Conservation (phyloP, 2,888 invertebrate species). For the Achlya flavicornis region DNA sequence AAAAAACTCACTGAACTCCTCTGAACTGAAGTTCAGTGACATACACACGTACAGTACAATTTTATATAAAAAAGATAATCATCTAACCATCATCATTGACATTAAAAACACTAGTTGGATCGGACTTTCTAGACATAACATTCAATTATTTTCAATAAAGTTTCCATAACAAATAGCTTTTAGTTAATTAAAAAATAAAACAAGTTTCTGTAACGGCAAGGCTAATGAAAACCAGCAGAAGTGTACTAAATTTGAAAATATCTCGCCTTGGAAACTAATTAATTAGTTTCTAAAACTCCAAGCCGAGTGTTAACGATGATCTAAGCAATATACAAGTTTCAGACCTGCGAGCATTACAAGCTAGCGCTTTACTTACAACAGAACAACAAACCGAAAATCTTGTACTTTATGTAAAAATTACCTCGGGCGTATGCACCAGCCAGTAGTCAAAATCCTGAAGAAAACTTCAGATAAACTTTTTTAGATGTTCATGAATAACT, state of each 20-base stretch:
- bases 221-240: neutral
- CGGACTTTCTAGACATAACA: too few relatives aligned
- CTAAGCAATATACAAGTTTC: conserved; percentile 62
- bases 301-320: conserved; percentile 62
- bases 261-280: conserved; percentile 51
- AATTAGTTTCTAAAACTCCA: conserved; percentile 62
- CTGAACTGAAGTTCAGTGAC: too few relatives aligned
- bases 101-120: too few relatives aligned
- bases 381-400: conserved; percentile 35
- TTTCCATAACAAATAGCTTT: neutral
- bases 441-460: conserved; percentile 66
- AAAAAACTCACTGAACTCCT: too few relatives aligned
- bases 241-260: conserved; percentile 22
- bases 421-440: conserved; percentile 45
- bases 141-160: neutral
- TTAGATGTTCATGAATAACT: conserved; percentile 74
- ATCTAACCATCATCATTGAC: too few relatives aligned
- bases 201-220: neutral
- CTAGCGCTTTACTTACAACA: conserved; percentile 31
- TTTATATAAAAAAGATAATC: too few relatives aligned
- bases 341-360: conserved; percentile 36
- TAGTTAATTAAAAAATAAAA: neutral
- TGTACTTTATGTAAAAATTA: conserved; percentile 26
- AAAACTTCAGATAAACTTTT: conserved; percentile 54
- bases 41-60: too few relatives aligned